Evolutionary conservation across 2,888 invertebrate species (phyloP).

Genomic region (Sussaba pulchella): DNA sequence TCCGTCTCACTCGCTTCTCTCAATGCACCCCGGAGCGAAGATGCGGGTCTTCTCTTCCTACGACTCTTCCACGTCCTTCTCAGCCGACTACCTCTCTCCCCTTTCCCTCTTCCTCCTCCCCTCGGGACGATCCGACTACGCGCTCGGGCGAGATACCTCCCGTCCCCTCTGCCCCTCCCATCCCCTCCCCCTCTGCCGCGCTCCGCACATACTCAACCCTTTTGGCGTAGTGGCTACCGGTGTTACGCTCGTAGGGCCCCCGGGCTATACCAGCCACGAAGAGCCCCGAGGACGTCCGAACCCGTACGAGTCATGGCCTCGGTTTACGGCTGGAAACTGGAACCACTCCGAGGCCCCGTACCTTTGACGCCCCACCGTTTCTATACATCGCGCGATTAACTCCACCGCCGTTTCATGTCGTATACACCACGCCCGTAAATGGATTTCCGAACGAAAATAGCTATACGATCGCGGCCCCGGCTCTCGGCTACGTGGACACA

Average conservation of each 20-base stretch:
- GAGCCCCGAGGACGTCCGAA: constrained; percentile 77
- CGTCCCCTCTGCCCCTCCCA: constrained; percentile 36
- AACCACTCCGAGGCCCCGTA: constrained; percentile 57
- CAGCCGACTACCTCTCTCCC: too few species aligned
- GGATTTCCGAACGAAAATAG: constrained; percentile 61
- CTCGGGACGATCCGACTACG: constrained; percentile 6
- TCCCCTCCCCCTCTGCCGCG: constrained; percentile 36
- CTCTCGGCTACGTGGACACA: constrained; percentile 20
- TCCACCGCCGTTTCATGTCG: too few species aligned
- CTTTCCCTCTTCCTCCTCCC: background rate
- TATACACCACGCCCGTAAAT: constrained; percentile 41
- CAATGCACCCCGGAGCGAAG: constrained; percentile 57
- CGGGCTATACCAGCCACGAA: constrained; percentile 76
- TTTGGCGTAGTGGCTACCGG: constrained; percentile 83
- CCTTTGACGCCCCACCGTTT: constrained; percentile 14
- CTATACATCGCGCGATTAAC: too few species aligned
- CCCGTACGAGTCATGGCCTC: constrained; percentile 67
- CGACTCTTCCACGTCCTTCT: constrained; percentile 59
- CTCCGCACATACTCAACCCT: constrained; percentile 69
- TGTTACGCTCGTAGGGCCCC: constrained; percentile 83
- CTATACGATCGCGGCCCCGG: constrained; percentile 46
- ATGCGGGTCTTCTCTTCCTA: constrained; percentile 52
- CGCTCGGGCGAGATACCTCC: background rate
- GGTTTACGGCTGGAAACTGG: constrained; percentile 49
- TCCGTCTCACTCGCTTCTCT: constrained; percentile 49